Evolutionary conservation across 2,888 invertebrate species (phyloP), one percentile per base, ranked within the genome.

Genomic region (Mellilla xanthometata): DNA sequence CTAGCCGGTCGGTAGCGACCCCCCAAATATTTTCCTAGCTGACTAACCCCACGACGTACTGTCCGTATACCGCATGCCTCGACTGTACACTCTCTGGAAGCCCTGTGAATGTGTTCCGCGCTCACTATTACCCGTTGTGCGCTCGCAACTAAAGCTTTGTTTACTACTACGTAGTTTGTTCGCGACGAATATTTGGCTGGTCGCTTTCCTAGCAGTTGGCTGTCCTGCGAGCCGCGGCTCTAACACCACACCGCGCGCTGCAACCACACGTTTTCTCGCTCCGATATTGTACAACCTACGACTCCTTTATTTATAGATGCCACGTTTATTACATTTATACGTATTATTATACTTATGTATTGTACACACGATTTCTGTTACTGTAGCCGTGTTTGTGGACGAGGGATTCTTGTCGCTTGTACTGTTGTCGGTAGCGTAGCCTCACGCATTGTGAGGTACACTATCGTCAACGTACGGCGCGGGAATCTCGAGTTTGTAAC

Each of bases 161-260:
- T n/a, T 74, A 71, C 67, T 68, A 48, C 7, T 3, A 23, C 58
- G 76, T 77, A 78, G 76, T 23, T 57, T 68, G 55, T 62, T 62
- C 49, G 28, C 62, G 72, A 72, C 2, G 7, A 81, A 84, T 81
- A 81, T 83, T 81, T 81, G 85, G 81, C 80, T 80, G 85, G 80
- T 80, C 82, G 84, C 83, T 85, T 82, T 68, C 62, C 62, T 82
- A 84, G 81, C 76, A 64, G 65, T 77, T 82, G 83, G 83, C 82
- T 85, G 85, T 71, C 67, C 63, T 72, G 65, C 68, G 76, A 79
- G 80, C 74, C 7, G 23, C 7, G 3, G 7, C 23, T 11, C 10
- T 22, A 5, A 33, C 33, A 12, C 26, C 6, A 36, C 36, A 36
- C 36, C n/a, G n/a, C n/a, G 11, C 32, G 38, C 47, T 48, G 12